Evolutionary conservation across 2,888 invertebrate genomes (phyloP).

Genomic region (Heteromurus nitidus): DNA sequence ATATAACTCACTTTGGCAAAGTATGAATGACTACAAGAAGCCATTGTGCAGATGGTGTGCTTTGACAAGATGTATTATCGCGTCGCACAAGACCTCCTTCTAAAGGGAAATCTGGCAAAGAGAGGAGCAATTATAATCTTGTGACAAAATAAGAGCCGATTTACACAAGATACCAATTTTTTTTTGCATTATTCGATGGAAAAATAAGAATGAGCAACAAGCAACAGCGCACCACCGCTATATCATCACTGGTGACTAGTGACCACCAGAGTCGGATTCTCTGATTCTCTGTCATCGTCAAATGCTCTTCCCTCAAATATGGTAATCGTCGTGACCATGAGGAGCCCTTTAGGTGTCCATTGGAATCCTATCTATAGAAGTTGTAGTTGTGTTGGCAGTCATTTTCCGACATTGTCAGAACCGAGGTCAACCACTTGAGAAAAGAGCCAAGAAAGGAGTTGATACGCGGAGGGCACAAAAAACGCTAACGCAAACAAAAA

Average conservation of each 20-base stretch:
- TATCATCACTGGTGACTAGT: background rate
- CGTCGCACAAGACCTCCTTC: background rate
- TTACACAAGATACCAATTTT: background rate
- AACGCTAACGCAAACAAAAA: background rate
- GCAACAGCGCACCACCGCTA: no score
- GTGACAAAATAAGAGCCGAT: no score
- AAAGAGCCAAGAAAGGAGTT: background rate
- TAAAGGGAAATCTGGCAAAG: background rate
- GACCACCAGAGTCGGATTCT: background rate
- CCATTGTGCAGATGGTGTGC: background rate
- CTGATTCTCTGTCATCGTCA: no score
- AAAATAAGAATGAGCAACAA: background rate
- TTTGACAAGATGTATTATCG: background rate
- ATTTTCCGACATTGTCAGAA: slow-evolving; percentile 54
- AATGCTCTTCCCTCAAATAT: slow-evolving; percentile 34
- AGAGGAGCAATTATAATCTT: background rate
- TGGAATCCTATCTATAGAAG: slow-evolving; percentile 25
- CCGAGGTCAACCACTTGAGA: slow-evolving; percentile 50
- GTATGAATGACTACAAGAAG: background rate
- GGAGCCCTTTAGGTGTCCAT: slow-evolving; percentile 41
- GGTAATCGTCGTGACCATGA: slow-evolving; percentile 50
- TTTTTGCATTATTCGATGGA: background rate
- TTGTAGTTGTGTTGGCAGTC: background rate
- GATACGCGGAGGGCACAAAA: background rate
- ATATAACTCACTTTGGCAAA: background rate